Conservation (phyloP, 2,113 vertebrate genomes). For the Pterocles orientalis region DNA sequence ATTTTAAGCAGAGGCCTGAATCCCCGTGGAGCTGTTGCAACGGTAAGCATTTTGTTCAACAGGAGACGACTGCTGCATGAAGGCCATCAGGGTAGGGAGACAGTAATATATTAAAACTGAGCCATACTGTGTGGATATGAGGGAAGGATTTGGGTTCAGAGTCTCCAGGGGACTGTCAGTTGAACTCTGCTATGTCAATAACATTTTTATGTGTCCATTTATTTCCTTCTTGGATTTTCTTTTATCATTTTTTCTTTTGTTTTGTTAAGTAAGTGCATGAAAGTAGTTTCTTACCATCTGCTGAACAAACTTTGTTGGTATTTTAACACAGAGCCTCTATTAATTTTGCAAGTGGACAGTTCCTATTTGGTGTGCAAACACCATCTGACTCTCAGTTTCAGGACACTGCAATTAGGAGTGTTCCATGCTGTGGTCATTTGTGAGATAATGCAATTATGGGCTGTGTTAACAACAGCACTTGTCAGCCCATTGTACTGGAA, state of each 20-base stretch:
- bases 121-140: accelerated
- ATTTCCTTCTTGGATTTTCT: neutral
- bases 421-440: neutral
- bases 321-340: neutral
- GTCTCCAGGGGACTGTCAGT: neutral
- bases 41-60: neutral
- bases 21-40: neutral
- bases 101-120: neutral
- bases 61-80: neutral
- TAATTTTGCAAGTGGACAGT: neutral
- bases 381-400: neutral
- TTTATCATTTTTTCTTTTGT: neutral
- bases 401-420: neutral
- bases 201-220: neutral
- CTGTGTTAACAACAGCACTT: neutral
- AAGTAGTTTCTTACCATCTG: neutral
- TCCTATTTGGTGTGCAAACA: neutral
- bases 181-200: neutral
- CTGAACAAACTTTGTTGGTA: neutral
- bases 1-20: neutral
- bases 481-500: neutral
- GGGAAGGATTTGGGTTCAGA: neutral
- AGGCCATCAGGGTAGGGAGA: neutral
- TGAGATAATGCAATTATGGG: neutral
- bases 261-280: neutral